Evolutionary conservation across 2,888 invertebrate species (phyloP).

Genomic region (Dynastes hyllus): DNA sequence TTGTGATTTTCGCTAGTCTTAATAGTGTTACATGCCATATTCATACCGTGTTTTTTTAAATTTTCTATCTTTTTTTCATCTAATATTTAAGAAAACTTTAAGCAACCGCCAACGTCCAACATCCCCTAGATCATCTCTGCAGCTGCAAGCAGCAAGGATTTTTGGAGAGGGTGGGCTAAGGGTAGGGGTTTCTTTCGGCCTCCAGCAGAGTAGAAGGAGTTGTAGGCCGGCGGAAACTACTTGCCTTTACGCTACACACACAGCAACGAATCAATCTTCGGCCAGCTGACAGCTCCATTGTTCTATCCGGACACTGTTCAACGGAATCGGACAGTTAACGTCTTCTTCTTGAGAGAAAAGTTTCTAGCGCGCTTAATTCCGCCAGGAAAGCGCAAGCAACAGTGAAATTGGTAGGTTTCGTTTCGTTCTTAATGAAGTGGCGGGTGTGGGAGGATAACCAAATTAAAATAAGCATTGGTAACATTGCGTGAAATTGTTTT

Average conservation of each 20-base stretch:
- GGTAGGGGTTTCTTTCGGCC: conserved; percentile 95
- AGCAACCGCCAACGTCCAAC: not conserved
- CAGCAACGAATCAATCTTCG: conserved; percentile 19
- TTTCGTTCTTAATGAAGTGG: not conserved
- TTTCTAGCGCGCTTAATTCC: not conserved
- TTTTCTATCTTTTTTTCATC: not conserved
- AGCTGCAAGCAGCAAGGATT: not conserved
- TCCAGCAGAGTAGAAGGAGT: conserved; percentile 83
- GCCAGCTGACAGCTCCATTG: not conserved
- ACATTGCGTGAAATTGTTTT: too few relatives aligned
- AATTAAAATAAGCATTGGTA: too few relatives aligned
- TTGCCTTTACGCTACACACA: conserved; percentile 74
- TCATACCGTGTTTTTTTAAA: not conserved
- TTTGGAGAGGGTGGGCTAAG: conserved; percentile 66
- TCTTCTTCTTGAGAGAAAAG: not conserved
- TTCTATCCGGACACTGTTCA: not conserved
- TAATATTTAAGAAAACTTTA: not conserved
- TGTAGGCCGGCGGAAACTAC: conserved; percentile 98
- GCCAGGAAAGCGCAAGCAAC: not conserved
- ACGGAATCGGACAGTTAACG: conserved; percentile 6
- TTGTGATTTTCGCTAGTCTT: not conserved
- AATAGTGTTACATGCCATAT: not conserved
- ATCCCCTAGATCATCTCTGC: not conserved
- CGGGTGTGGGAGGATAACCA: not conserved
- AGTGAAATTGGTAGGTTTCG: conserved; percentile 3